These are phyloP conservation scores for Cheilosia vulpina DNA, from an alignment of 2,888 invertebrate genomes.

Conservation along the genomic window DNA sequence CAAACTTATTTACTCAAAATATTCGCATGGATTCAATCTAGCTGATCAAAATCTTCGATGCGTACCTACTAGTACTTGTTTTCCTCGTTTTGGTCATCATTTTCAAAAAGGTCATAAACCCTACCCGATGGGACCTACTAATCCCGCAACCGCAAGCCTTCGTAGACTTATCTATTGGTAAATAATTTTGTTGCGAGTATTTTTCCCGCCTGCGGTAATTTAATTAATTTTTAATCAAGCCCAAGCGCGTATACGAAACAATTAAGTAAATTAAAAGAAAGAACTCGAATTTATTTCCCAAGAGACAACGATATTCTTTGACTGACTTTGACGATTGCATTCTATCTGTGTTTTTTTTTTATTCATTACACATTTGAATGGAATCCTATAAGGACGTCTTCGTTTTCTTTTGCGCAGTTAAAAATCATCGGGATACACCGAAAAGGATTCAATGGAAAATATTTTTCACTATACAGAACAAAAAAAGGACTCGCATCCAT, in stretches of 20 bases:
- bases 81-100: no score
- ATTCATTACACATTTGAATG: not conserved
- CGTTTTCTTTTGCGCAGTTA: conserved; percentile 37
- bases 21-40: no score
- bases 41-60: no score
- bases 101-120: no score
- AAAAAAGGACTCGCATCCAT: conserved; percentile 4
- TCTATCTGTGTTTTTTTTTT: not conserved
- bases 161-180: no score
- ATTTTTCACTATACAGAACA: conserved; percentile 27
- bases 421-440: conserved; percentile 50
- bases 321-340: conserved; percentile 25
- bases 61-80: no score
- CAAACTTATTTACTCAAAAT: no score
- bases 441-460: conserved; percentile 53
- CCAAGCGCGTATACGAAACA: not conserved
- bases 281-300: conserved; percentile 26
- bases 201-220: no score
- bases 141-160: no score
- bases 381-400: conserved; percentile 27
- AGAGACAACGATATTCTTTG: conserved; percentile 21
- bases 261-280: conserved; percentile 1
- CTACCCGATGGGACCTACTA: no score
- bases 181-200: no score
- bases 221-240: no score